These are phyloP conservation scores for Brachionus rotundiformis DNA, from an alignment of 1,140 invertebrate species.

Conservation along the genomic window DNA sequence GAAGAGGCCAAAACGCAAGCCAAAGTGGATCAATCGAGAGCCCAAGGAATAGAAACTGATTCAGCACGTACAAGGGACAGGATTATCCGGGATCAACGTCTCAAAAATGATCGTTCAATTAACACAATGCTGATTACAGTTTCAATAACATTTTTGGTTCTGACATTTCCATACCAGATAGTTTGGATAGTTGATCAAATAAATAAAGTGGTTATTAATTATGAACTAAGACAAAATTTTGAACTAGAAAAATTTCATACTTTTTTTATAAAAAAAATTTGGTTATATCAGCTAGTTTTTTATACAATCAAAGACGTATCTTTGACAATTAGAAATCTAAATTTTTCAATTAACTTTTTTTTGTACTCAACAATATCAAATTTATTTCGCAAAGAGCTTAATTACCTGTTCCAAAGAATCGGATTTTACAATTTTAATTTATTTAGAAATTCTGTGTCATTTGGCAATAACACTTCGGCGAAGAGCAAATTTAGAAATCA, in stretches of 20 bases:
- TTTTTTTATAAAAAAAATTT: conserved; percentile 22
- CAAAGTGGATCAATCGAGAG: not conserved
- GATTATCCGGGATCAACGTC: not conserved
- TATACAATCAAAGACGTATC: conserved; percentile 44
- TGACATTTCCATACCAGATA: conserved; percentile 51
- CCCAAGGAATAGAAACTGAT: not conserved
- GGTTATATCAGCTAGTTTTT: conserved; percentile 18
- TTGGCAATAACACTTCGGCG: not conserved
- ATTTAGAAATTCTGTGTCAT: conserved; percentile 17
- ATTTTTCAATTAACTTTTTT: conserved; percentile 51
- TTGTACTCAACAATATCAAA: conserved; percentile 49
- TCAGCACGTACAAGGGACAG: not conserved
- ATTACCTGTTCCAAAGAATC: conserved; percentile 30
- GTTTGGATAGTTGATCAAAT: conserved; percentile 43
- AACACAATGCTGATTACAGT: conserved; percentile 38
- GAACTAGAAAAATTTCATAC: not conserved
- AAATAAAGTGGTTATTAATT: conserved; percentile 24
- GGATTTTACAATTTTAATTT: conserved; percentile 47
- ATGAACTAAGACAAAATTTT: not conserved
- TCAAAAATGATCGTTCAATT: conserved; percentile 42
- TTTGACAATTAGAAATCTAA: conserved; percentile 31
- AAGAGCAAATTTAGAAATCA: not conserved
- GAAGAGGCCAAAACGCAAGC: not conserved
- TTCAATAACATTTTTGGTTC: conserved; percentile 6
- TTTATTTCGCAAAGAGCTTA: conserved; percentile 49